phyloP scores from a whole-genome alignment of 2,888 invertebrate genomes.

The Rotaria sp. region DNA sequence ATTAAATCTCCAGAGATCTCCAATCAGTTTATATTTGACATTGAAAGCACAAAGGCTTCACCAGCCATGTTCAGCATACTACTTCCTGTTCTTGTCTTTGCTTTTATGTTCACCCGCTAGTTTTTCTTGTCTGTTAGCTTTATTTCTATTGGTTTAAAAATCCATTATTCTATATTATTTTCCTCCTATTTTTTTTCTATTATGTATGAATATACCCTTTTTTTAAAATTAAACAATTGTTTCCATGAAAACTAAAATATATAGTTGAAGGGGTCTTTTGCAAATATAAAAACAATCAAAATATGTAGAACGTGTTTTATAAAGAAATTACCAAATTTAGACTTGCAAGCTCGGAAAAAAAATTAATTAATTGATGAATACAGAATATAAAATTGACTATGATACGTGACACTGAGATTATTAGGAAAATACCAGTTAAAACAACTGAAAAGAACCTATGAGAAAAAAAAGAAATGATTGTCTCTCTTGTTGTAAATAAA shows the following conservation, averaged over 20 bases:
- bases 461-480: too few species aligned
- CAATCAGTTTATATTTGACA: neutral
- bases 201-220: neutral
- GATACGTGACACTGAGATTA: too few species aligned
- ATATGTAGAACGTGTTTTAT: too few species aligned
- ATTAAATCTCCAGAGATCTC: neutral
- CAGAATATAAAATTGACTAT: too few species aligned
- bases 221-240: neutral
- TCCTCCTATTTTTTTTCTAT: neutral
- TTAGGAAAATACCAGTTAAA: too few species aligned
- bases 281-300: too few species aligned
- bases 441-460: too few species aligned
- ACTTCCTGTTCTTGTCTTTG: conserved; percentile 18
- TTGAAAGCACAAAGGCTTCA: neutral
- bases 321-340: too few species aligned
- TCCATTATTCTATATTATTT: neutral
- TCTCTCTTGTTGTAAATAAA: too few species aligned
- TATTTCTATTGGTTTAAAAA: neutral
- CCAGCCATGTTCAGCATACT: neutral
- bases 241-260: neutral
- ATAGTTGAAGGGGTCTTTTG: too few species aligned
- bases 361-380: too few species aligned
- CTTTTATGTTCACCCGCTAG: neutral
- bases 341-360: too few species aligned
- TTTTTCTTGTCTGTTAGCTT: neutral